A percentile compares a stretch with the other conserved stretches of the same genome.
These are phyloP conservation scores for Melinopterus prodromus DNA, from an alignment of 2,888 invertebrate species.

Conservation along the genomic window DNA sequence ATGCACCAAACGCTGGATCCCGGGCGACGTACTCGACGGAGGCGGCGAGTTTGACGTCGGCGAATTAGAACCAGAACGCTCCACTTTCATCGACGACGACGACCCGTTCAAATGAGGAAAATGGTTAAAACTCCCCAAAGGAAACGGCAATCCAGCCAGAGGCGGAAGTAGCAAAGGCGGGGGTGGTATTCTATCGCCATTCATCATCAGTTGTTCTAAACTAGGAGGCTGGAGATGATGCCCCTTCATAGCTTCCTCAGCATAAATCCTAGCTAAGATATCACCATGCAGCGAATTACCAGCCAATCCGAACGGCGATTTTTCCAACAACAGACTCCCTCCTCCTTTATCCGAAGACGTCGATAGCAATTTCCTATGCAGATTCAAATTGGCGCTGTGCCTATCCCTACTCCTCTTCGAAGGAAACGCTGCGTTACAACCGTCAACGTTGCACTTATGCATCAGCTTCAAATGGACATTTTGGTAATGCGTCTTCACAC, in stretches of 20 bases:
- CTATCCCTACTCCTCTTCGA: slow-evolving; percentile 92
- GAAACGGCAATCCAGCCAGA: slow-evolving; percentile 65
- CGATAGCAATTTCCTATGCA: slow-evolving; percentile 88
- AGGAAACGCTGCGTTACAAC: slow-evolving; percentile 94
- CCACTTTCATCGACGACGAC: slow-evolving; percentile 54
- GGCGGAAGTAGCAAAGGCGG: slow-evolving; percentile 69
- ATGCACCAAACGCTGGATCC: slow-evolving; percentile 61
- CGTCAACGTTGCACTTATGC: slow-evolving; percentile 94
- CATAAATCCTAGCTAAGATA: slow-evolving; percentile 79
- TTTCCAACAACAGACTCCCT: slow-evolving; percentile 60
- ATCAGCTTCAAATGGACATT: slow-evolving; percentile 94
- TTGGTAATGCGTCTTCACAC: slow-evolving; percentile 94
- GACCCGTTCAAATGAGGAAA: slow-evolving; percentile 61
- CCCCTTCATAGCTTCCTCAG: slow-evolving; percentile 72
- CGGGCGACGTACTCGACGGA: slow-evolving; percentile 45
- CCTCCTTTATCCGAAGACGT: slow-evolving; percentile 67
- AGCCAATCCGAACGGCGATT: slow-evolving; percentile 64
- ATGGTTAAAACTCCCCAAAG: slow-evolving; percentile 59
- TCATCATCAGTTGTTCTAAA: slow-evolving; percentile 60
- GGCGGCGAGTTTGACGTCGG: slow-evolving; percentile 62
- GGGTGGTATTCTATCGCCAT: slow-evolving; percentile 63
- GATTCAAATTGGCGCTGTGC: slow-evolving; percentile 89
- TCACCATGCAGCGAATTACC: slow-evolving; percentile 79
- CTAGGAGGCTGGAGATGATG: slow-evolving; percentile 62
- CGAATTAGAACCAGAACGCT: slow-evolving; percentile 65